Conservation (phyloP, 2,797 vertebrate genomes). For the Oryzias sinensis region DNA sequence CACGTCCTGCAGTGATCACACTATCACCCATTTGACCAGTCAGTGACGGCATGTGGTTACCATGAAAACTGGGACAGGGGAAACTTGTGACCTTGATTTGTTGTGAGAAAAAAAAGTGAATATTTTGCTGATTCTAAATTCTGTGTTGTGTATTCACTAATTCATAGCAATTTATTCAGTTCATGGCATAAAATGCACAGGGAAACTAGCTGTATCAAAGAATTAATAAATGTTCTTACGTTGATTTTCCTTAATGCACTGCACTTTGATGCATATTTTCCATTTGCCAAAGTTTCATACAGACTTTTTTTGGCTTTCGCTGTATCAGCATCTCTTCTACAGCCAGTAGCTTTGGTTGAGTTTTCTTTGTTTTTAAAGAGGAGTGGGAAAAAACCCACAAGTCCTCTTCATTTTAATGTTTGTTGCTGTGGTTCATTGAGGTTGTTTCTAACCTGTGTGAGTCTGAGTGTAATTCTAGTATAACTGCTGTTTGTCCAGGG, state of each 20-base stretch:
- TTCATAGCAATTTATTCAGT: too few species aligned
- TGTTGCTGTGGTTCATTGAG: constrained; percentile 6
- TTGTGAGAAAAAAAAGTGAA: constrained; percentile 30
- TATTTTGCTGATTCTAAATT: neutral
- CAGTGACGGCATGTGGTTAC: constrained; percentile 53
- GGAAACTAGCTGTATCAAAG: neutral
- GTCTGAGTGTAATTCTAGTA: constrained; percentile 32
- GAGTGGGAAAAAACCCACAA: neutral
- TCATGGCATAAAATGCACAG: neutral
- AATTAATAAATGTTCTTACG: too few species aligned
- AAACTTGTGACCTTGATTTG: constrained; percentile 68
- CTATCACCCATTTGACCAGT: constrained; percentile 51
- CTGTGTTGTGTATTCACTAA: neutral
- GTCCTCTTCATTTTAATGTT: neutral
- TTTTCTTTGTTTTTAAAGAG: neutral
- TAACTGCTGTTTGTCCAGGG: constrained; percentile 79
- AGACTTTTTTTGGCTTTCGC: too few species aligned
- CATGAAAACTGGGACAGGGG: constrained; percentile 53
- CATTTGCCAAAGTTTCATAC: too few species aligned
- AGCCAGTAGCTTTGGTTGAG: too few species aligned
- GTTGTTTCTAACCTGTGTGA: constrained; percentile 14
- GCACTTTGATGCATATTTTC: too few species aligned
- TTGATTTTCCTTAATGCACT: too few species aligned
- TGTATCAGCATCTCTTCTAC: too few species aligned
- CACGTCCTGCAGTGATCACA: constrained; percentile 52